These are phyloP conservation scores for Notospermus geniculatus DNA, from an alignment of 1,140 invertebrate genomes.

Conservation along the genomic window DNA sequence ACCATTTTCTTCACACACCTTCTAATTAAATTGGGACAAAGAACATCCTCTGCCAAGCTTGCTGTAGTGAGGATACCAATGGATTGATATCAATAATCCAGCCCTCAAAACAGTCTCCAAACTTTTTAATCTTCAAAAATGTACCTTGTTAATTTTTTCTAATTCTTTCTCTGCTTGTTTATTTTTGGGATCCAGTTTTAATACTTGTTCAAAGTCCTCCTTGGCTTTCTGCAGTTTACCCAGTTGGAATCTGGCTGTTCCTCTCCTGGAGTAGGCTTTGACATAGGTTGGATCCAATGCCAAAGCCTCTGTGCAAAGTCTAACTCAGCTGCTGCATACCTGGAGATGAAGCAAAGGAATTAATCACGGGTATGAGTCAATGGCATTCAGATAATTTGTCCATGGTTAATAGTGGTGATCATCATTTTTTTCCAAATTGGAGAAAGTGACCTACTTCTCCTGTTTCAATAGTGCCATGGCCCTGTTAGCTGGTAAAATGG, in stretches of 20 bases:
- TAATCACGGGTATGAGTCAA: conserved; percentile 2
- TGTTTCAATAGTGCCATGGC: conserved; percentile 83
- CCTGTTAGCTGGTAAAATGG: conserved; percentile 82
- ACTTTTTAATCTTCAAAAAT: not conserved
- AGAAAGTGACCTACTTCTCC: conserved; percentile 67
- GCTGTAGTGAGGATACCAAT: not conserved
- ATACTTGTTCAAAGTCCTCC: conserved; percentile 65
- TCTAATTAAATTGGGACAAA: too few relatives aligned
- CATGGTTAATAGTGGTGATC: too few relatives aligned
- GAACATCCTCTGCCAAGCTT: not conserved
- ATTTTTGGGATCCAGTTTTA: conserved; percentile 73
- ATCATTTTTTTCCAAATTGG: too few relatives aligned
- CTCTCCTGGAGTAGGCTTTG: conserved; percentile 76
- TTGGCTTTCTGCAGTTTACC: conserved; percentile 66
- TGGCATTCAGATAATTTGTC: too few relatives aligned
- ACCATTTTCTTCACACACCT: conserved; percentile 9
- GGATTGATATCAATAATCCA: not conserved
- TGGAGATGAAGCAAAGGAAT: conserved; percentile 48
- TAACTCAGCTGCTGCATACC: conserved; percentile 70
- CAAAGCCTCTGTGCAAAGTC: conserved; percentile 74
- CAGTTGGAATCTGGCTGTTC: conserved; percentile 66
- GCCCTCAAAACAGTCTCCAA: not conserved
- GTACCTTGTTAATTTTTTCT: conserved; percentile 60
- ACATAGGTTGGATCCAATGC: conserved; percentile 72
- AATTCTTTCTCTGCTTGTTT: conserved; percentile 60